These are phyloP conservation scores for Mesochorus sp. DNA, from an alignment of 2,888 invertebrate genomes.

Conservation along the genomic window DNA sequence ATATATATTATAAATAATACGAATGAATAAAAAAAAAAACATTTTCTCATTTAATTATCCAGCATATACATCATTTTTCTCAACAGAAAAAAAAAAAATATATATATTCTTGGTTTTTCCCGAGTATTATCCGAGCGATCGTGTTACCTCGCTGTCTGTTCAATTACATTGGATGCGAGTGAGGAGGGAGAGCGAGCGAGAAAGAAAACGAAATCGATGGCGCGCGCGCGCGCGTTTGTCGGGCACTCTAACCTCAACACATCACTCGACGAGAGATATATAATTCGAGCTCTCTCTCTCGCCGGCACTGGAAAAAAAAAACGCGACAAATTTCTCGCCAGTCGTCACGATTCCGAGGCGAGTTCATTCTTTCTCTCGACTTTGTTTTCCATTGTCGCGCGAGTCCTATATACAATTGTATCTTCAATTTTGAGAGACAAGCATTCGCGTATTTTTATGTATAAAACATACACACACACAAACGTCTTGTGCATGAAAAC, in stretches of 20 bases:
- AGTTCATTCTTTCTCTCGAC: not conserved
- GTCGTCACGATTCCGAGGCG: not conserved
- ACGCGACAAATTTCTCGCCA: slow-evolving; percentile 40
- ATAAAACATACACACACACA: too few relatives aligned
- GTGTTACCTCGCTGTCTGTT: too few relatives aligned
- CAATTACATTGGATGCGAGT: too few relatives aligned
- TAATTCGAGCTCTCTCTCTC: slow-evolving; percentile 9
- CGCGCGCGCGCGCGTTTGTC: slow-evolving; percentile 44
- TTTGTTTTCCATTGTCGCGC: not conserved
- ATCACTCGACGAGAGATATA: slow-evolving; percentile 22
- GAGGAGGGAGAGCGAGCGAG: slow-evolving; percentile 26
- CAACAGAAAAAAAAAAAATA: too few relatives aligned
- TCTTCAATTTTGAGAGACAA: not conserved
- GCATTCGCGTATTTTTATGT: too few relatives aligned
- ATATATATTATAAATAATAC: too few relatives aligned
- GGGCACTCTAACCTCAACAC: slow-evolving; percentile 75
- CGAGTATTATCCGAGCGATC: too few relatives aligned
- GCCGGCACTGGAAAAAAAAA: not conserved
- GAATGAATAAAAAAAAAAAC: too few relatives aligned
- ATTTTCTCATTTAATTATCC: too few relatives aligned
- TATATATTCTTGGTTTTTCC: too few relatives aligned
- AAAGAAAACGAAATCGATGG: slow-evolving; percentile 69
- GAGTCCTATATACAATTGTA: not conserved
- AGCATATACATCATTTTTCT: too few relatives aligned
- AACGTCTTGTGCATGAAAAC: too few relatives aligned